Percentiles rank a stretch among this genome's conserved stretches.
phyloP scores from a whole-genome alignment of 2,797 vertebrate genomes.

The Merluccius polli region DNA sequence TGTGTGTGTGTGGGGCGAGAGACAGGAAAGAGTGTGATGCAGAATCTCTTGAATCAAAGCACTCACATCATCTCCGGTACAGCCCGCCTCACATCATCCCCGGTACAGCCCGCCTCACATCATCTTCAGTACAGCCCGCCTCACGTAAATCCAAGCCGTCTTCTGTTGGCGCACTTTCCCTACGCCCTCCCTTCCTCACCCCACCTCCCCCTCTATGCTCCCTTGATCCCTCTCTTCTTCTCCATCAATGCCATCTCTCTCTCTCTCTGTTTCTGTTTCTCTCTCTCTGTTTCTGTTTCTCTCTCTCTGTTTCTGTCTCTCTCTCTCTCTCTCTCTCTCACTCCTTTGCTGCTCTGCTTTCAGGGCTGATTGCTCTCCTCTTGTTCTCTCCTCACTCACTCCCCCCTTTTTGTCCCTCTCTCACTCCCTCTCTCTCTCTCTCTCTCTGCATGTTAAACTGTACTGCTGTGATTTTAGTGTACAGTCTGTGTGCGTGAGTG shows the following conservation, averaged over 20 bases:
- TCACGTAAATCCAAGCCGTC: conserved; percentile 62
- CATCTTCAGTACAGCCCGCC: conserved; percentile 71
- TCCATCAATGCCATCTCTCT: conserved; percentile 18
- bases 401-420: conserved; percentile 5
- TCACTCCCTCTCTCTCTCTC: conserved; percentile 43
- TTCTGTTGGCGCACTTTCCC: conserved; percentile 35
- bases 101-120: conserved; percentile 73
- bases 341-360: conserved; percentile 29
- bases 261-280: conserved; percentile 27
- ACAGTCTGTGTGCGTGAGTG: conserved; percentile 29
- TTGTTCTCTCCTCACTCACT: conserved; percentile 4
- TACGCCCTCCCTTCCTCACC: conserved; percentile 33
- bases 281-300: conserved; percentile 21
- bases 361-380: conserved; percentile 37
- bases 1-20: not conserved
- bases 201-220: conserved; percentile 12
- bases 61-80: conserved; percentile 80
- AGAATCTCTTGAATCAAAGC: conserved; percentile 44
- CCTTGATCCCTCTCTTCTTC: conserved; percentile 15
- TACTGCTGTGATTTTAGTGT: conserved; percentile 53
- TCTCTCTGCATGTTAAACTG: conserved; percentile 47
- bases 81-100: conserved; percentile 76
- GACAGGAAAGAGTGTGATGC: not conserved
- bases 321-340: conserved; percentile 24
- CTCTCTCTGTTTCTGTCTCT: conserved; percentile 26